phyloP scores from a whole-genome alignment of 2,113 vertebrate species.

The Raja brachyura region DNA sequence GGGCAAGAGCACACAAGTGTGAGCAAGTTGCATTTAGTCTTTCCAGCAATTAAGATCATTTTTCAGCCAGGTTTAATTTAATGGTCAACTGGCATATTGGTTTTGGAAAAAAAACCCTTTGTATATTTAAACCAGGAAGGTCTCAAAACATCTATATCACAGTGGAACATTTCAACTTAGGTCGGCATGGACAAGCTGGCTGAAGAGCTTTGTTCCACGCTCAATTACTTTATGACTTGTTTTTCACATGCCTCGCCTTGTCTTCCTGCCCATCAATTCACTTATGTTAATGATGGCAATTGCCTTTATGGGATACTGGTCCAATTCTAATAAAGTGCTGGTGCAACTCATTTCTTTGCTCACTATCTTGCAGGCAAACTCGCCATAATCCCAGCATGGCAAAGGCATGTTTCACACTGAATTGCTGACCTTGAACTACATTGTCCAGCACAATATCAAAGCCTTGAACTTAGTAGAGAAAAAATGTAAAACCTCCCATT shows the following conservation, averaged over 20 bases:
- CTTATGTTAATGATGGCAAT: too few species aligned
- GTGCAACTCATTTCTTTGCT: neutral
- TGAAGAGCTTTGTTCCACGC: too few species aligned
- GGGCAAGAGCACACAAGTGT: neutral
- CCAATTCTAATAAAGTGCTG: too few species aligned
- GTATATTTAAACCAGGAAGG: neutral
- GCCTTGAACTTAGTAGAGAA: neutral
- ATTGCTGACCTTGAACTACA: neutral
- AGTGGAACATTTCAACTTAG: neutral
- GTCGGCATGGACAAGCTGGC: too few species aligned
- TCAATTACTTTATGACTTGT: too few species aligned
- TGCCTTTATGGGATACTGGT: too few species aligned
- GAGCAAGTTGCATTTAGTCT: neutral
- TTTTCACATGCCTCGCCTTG: too few species aligned
- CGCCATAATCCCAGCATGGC: neutral
- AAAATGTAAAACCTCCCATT: neutral
- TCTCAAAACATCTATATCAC: neutral
- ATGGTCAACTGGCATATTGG: neutral
- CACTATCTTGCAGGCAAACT: neutral
- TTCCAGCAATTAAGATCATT: neutral
- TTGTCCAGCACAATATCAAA: neutral
- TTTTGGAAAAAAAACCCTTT: neutral
- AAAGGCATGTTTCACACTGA: constrained; percentile 12
- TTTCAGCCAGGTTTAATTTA: neutral
- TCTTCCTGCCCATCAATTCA: too few species aligned